Conservation (phyloP, 2,888 invertebrate genomes). For the Apodemia mormo region DNA sequence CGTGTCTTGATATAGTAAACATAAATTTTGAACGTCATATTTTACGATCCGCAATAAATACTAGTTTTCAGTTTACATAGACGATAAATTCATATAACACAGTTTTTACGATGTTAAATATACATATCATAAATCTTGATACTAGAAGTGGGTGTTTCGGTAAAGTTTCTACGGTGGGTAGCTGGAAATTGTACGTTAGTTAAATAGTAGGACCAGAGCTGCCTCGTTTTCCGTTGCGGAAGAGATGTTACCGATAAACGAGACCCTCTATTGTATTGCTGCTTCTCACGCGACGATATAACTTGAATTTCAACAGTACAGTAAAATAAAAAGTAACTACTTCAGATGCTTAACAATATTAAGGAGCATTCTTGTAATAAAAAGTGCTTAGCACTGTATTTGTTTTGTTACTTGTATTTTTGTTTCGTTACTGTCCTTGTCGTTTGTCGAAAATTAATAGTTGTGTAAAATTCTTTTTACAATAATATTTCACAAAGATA, state of each 20-base stretch:
- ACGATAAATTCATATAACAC: constrained; percentile 14
- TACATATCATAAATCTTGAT: constrained; percentile 30
- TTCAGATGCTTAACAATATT: background rate
- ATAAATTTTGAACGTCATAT: constrained; percentile 6
- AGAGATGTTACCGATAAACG: constrained; percentile 58
- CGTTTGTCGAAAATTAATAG: too few relatives aligned
- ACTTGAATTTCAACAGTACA: constrained; percentile 11
- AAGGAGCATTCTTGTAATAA: background rate
- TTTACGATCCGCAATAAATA: constrained; percentile 1
- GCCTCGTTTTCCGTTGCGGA: constrained; percentile 53
- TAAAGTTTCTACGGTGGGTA: constrained; percentile 40
- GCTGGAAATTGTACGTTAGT: constrained; percentile 51
- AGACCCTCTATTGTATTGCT: constrained; percentile 53
- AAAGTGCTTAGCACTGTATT: background rate
- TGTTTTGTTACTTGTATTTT: background rate
- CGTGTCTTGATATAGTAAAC: background rate
- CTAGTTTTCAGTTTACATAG: constrained; percentile 14
- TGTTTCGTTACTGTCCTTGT: too few relatives aligned
- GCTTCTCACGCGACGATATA: constrained; percentile 51
- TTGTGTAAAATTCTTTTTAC: too few relatives aligned
- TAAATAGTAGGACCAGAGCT: constrained; percentile 48
- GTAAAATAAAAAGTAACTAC: background rate
- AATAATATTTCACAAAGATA: too few relatives aligned
- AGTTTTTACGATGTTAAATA: constrained; percentile 8
- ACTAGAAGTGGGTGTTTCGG: constrained; percentile 31